Evolutionary conservation across 2,888 invertebrate genomes (phyloP).

Genomic region (Acrobeloides nanus): DNA sequence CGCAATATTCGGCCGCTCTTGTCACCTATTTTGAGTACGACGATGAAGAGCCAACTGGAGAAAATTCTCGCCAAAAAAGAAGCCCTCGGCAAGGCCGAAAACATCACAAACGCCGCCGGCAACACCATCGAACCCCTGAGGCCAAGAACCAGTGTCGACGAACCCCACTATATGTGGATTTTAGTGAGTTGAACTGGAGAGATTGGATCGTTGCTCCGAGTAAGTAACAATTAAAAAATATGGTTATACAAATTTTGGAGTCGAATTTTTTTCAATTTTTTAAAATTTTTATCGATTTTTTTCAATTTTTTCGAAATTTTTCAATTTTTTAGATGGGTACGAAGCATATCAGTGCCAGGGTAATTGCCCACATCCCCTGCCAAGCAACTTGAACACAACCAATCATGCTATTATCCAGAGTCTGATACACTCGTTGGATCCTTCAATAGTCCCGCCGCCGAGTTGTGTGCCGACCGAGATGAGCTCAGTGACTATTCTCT

Average conservation of each 20-base stretch:
- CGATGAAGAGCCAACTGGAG: not conserved
- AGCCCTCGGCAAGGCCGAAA: conserved; percentile 8
- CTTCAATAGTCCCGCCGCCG: conserved; percentile 80
- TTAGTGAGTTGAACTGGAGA: conserved; percentile 91
- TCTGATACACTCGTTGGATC: conserved; percentile 84
- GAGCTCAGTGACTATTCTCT: conserved; percentile 87
- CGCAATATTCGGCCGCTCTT: conserved; percentile 4
- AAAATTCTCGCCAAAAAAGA: not conserved
- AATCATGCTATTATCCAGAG: conserved; percentile 98
- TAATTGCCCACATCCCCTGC: conserved; percentile 84
- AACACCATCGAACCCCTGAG: conserved; percentile 21
- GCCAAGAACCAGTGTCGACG: conserved; percentile 65
- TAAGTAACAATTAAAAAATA: conserved; percentile 17
- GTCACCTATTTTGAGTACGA: conserved; percentile 5
- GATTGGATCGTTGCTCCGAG: conserved; percentile 67
- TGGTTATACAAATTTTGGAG: not conserved
- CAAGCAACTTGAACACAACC: conserved; percentile 87
- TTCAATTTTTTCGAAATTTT: not conserved
- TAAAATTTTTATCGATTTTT: not conserved
- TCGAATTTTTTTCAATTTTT: not conserved
- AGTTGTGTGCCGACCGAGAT: conserved; percentile 69
- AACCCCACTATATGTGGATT: conserved; percentile 84
- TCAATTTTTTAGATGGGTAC: conserved; percentile 50
- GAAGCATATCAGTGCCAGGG: conserved; percentile 93
- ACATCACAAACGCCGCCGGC: conserved; percentile 21